Percentiles rank a stretch among this genome's conserved stretches.
These are phyloP conservation scores for Eupithecia vulgata DNA, from an alignment of 2,888 invertebrate species.

Conservation along the genomic window DNA sequence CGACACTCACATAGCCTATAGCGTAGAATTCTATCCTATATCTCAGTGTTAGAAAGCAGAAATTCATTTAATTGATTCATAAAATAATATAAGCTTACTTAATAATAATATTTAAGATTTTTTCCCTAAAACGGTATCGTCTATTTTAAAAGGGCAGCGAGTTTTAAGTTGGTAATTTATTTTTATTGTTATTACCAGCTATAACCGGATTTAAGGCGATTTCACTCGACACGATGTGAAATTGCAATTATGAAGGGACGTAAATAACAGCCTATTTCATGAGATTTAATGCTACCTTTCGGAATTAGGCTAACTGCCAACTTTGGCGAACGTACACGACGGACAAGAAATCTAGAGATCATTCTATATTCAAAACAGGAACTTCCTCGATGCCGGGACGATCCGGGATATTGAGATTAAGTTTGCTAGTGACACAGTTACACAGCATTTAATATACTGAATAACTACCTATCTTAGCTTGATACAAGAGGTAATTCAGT, in stretches of 20 bases:
- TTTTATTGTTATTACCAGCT: conserved; percentile 60
- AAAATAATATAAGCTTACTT: neutral
- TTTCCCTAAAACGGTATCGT: conserved; percentile 28
- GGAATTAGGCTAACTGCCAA: conserved; percentile 35
- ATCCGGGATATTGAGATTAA: neutral
- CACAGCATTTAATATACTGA: neutral
- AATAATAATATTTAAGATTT: conserved; percentile 24
- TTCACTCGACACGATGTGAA: conserved; percentile 52
- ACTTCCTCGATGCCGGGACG: neutral
- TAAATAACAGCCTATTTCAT: conserved; percentile 49
- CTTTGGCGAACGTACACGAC: neutral
- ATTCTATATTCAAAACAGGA: neutral
- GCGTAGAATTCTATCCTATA: neutral
- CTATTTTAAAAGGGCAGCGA: conserved; percentile 41
- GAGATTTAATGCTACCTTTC: conserved; percentile 51
- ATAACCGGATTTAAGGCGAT: conserved; percentile 58
- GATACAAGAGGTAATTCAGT: neutral
- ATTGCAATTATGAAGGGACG: conserved; percentile 53
- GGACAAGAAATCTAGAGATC: neutral
- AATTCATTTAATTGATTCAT: conserved; percentile 11
- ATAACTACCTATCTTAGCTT: neutral
- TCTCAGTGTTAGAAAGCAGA: no score
- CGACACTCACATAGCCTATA: neutral
- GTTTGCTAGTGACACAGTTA: neutral
- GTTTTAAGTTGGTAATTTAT: conserved; percentile 55